These are phyloP conservation scores for Dasyornis broadbenti DNA, from an alignment of 2,113 vertebrate species.

Conservation along the genomic window DNA sequence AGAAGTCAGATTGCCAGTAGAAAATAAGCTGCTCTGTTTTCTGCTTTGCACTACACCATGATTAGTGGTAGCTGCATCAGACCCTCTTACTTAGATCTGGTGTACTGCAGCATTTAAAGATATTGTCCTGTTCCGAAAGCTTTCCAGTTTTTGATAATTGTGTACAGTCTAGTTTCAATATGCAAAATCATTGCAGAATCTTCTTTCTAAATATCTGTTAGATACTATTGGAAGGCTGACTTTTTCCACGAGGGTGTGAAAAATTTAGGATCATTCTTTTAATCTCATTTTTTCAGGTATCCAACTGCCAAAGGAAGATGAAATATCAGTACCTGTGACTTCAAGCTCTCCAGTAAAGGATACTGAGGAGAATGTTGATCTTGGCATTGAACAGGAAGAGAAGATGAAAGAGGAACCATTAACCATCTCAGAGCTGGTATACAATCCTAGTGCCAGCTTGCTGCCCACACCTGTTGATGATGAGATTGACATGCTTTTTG, in stretches of 20 bases:
- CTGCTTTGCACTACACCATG: not conserved
- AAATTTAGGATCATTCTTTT: not conserved
- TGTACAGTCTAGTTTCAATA: not conserved
- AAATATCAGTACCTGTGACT: conserved; percentile 57
- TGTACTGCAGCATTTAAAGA: not conserved
- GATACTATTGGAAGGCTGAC: not conserved
- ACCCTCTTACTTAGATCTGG: not conserved
- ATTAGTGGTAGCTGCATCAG: not conserved
- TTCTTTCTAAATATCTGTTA: not conserved
- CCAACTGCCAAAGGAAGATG: conserved; percentile 66
- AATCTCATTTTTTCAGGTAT: conserved; percentile 54
- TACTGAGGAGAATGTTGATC: conserved; percentile 61
- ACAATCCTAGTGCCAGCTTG: conserved; percentile 93
- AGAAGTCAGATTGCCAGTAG: not conserved
- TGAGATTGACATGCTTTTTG: conserved; percentile 89
- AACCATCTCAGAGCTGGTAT: conserved; percentile 90
- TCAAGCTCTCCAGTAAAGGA: conserved; percentile 68
- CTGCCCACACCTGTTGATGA: conserved; percentile 89
- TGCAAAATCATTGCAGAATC: not conserved
- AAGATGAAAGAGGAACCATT: conserved; percentile 76
- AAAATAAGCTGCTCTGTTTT: not conserved
- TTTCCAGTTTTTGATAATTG: not conserved
- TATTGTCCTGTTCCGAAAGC: not conserved
- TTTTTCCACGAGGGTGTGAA: not conserved
- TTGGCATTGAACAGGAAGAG: conserved; percentile 69